Percentiles rank a stretch among this genome's conserved stretches.
phyloP scores from a whole-genome alignment of 2,113 vertebrate species.

The Parus major region DNA sequence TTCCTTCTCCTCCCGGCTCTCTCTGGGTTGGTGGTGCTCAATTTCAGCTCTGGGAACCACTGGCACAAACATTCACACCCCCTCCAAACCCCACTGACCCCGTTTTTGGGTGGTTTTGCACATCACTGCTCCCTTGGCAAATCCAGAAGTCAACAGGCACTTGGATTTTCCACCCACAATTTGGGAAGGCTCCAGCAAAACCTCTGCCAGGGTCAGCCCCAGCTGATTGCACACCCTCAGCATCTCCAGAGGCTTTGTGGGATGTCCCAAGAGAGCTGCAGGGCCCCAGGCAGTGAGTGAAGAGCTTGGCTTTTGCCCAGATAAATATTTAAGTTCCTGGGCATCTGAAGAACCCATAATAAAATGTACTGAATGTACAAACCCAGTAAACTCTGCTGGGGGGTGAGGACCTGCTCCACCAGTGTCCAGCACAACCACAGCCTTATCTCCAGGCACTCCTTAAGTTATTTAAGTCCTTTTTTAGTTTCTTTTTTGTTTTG shows the following conservation, averaged over 20 bases:
- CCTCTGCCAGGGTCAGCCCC: background rate
- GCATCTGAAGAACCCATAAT: slow-evolving; percentile 54
- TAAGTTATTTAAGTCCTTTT: background rate
- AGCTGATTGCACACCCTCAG: background rate
- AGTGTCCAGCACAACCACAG: background rate
- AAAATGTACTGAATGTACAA: slow-evolving; percentile 57
- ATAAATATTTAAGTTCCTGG: slow-evolving; percentile 41
- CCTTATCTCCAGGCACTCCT: slow-evolving; percentile 7
- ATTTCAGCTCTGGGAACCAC: accelerated
- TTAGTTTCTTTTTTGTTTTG: background rate
- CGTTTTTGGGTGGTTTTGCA: background rate
- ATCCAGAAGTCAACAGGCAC: background rate
- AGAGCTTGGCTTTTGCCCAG: slow-evolving; percentile 20
- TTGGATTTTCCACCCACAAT: background rate
- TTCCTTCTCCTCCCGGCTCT: background rate
- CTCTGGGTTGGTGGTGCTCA: background rate
- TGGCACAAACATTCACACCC: accelerated
- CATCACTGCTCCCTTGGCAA: background rate
- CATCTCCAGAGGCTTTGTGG: background rate
- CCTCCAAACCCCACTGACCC: background rate
- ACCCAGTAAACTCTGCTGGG: background rate
- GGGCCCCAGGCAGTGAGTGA: background rate
- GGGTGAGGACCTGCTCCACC: background rate
- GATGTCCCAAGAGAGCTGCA: background rate
- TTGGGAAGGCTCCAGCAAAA: background rate